Base-by-base conservation (phyloP, 2,113 vertebrate species). In the Varanus salvator region DNA sequence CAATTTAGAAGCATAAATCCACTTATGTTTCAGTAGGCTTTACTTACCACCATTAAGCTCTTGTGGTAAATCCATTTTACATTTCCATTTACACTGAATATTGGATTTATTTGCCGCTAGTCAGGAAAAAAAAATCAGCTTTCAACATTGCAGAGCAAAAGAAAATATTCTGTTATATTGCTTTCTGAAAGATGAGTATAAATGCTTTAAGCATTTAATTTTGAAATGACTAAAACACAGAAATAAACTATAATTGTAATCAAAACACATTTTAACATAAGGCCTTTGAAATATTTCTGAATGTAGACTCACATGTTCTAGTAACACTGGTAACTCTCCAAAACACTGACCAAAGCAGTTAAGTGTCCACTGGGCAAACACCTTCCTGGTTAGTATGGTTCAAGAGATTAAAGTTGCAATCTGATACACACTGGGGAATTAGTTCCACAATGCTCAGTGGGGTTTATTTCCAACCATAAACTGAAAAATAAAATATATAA, bases 171-270 rank as follows among this genome's bases (percentile, higher is more conserved):
- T 2, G 54, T 69, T 84, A 75, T 88, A 93, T 60, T 85, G 84
- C 89, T 90, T 87, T 38, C 0, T 69, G 91, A 44, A 94, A 93
- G 64, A 87, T 69, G 87, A 93, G 8, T 0, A 91, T 38, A 89
- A 80, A 48, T 80, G 84, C 71, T 89, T 48, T 78, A 77, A 69
- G 82, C 48, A 75, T 77, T 77, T 52, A 52, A 25, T 52, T 71
- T 57, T 38, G 44, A 31, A 87, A 72, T 69, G 74, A 83, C 66
- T 54, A 8, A 34, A 75, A 54, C 60, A 90, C 31, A 23, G 9
- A 57, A 50, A 54, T 38, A 82, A 87, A 77, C 2, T 92, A 88
- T 86, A 77, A 87, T 0, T 54, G 78, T 76, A 91, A 93, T 77
- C 75, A 69, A n/a, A 34, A 7, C 0, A 3, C 7, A 0, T 85